Conservation (phyloP, 1,140 invertebrate species). For the Panagrolaimus sp. region DNA sequence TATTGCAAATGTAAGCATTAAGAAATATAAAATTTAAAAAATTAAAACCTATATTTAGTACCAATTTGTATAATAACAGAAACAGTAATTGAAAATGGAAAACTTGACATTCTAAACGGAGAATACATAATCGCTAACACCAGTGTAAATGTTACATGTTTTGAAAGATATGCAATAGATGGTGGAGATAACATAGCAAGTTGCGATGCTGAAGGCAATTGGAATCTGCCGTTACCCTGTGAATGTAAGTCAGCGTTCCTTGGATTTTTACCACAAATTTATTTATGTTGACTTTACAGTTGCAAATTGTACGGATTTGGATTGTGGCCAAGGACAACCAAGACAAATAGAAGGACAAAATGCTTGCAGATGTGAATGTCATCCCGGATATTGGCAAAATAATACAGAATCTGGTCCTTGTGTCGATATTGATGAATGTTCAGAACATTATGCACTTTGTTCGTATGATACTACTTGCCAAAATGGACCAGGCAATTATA, state of each 20-base stretch:
- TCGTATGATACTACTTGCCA: neutral
- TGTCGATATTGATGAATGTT: constrained; percentile 2
- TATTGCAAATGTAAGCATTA: constrained; percentile 19
- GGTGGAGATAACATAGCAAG: neutral
- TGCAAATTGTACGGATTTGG: no score
- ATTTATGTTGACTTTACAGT: no score
- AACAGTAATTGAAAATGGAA: neutral
- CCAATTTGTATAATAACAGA: neutral
- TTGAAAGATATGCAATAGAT: neutral
- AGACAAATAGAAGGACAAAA: neutral
- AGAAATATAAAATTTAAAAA: neutral
- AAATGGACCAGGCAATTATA: neutral
- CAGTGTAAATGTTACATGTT: constrained; percentile 12
- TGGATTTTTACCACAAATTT: no score
- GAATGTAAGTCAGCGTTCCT: neutral
- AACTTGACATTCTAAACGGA: neutral
- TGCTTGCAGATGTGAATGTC: neutral
- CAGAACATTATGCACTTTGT: neutral
- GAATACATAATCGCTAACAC: neutral
- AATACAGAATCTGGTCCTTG: neutral
- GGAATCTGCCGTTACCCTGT: neutral
- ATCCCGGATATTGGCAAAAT: neutral
- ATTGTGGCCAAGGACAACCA: no score
- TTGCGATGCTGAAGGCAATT: neutral
- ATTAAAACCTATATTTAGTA: constrained; percentile 14